Percentiles rank a stretch among this genome's conserved stretches.
Conservation (phyloP, 2,797 vertebrate genomes). For the Danio albolineatus region DNA sequence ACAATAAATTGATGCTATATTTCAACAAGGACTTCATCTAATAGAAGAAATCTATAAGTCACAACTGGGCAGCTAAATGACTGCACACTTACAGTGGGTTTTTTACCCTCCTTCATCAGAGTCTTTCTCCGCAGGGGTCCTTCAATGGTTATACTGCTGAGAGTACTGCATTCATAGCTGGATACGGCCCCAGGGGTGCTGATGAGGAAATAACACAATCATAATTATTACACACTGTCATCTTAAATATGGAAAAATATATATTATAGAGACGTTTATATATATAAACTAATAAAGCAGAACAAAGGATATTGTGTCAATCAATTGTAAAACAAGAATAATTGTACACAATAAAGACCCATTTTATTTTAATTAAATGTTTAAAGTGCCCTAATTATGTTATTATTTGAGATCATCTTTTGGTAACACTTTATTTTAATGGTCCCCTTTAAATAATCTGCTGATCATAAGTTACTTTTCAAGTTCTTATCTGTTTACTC, state of each 20-base stretch:
- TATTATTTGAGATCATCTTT: no score
- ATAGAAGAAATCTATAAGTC: no score
- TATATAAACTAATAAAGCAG: background rate
- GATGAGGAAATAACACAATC: background rate
- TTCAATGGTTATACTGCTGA: constrained; percentile 86
- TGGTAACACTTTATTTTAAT: no score
- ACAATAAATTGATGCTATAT: no score
- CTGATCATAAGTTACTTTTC: no score
- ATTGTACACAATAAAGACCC: background rate
- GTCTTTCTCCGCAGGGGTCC: constrained; percentile 92
- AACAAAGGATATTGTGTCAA: background rate
- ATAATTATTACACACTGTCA: background rate
- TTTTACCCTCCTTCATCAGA: constrained; percentile 91
- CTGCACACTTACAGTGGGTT: constrained; percentile 84
- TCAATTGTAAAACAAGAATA: background rate
- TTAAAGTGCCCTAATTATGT: background rate
- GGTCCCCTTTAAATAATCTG: no score
- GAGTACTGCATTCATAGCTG: constrained; percentile 82
- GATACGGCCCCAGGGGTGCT: constrained; percentile 78
- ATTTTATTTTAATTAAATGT: background rate
- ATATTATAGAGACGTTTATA: no score
- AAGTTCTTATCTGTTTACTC: no score
- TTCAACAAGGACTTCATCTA: no score
- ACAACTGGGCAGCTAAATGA: no score
- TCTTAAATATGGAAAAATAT: background rate